Percentiles rank a stretch among this genome's conserved stretches.
phyloP scores from a whole-genome alignment of 2,797 vertebrate species.

The Delichon dasypus region DNA sequence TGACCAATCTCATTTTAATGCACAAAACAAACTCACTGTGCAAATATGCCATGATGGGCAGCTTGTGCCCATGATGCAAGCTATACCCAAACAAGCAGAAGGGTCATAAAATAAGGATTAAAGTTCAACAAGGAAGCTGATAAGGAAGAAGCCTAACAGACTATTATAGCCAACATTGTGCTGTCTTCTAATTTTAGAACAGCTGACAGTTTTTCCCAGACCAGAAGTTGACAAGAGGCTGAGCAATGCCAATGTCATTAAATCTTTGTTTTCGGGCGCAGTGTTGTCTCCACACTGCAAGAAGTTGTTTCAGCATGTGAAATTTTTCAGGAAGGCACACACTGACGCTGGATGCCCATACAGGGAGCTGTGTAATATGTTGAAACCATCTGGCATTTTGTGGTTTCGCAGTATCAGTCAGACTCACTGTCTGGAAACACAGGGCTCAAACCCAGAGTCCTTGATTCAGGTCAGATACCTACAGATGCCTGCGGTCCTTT shows the following conservation, averaged over 20 bases:
- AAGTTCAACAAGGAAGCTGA: slow-evolving; percentile 48
- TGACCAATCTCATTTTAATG: slow-evolving; percentile 11
- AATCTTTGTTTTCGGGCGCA: slow-evolving; percentile 35
- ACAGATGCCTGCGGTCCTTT: not conserved
- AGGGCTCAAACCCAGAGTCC: slow-evolving; percentile 43
- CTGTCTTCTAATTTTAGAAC: slow-evolving; percentile 41
- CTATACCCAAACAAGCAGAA: slow-evolving; percentile 22
- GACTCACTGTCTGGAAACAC: slow-evolving; percentile 56
- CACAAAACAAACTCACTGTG: not conserved
- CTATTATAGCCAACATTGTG: not conserved
- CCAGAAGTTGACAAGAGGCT: slow-evolving; percentile 51
- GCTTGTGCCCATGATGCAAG: not conserved
- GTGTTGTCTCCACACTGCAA: slow-evolving; percentile 52
- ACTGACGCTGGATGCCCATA: slow-evolving; percentile 37
- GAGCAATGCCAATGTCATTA: not conserved
- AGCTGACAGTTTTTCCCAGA: slow-evolving; percentile 48
- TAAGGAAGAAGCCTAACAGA: slow-evolving; percentile 30
- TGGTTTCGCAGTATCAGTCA: slow-evolving; percentile 60
- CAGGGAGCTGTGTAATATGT: slow-evolving; percentile 47
- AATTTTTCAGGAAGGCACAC: slow-evolving; percentile 56
- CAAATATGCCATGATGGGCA: not conserved
- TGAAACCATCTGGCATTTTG: slow-evolving; percentile 69
- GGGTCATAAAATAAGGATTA: slow-evolving; percentile 41
- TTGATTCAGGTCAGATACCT: slow-evolving; percentile 61
- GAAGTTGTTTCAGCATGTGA: slow-evolving; percentile 57